phyloP scores from a whole-genome alignment of 2,113 vertebrate species.

The Cottus gobio region DNA sequence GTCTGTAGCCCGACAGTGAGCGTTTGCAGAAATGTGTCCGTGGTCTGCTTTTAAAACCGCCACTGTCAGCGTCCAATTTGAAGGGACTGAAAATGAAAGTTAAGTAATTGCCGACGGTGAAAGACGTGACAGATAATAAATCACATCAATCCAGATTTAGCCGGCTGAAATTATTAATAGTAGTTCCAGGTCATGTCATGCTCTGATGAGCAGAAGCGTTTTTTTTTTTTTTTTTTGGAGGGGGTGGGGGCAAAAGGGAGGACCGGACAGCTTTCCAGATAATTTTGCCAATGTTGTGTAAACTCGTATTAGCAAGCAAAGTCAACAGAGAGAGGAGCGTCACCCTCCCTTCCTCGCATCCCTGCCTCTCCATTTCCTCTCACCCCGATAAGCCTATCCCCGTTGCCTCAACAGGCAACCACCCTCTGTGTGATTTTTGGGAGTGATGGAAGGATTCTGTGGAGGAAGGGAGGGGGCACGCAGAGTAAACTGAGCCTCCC shows the following conservation, averaged over 20 bases:
- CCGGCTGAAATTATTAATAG: constrained; percentile 67
- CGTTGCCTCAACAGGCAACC: constrained; percentile 37
- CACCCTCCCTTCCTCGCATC: constrained; percentile 49
- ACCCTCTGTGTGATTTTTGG: constrained; percentile 66
- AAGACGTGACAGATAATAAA: constrained; percentile 65
- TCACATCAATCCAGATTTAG: constrained; percentile 66
- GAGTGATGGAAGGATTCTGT: constrained; percentile 60
- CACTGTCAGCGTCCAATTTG: constrained; percentile 50
- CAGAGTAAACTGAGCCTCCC: constrained; percentile 76
- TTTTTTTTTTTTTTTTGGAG: constrained; percentile 22
- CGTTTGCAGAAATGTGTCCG: constrained; percentile 48
- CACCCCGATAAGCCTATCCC: constrained; percentile 28
- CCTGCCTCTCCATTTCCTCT: constrained; percentile 48
- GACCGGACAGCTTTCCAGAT: constrained; percentile 35
- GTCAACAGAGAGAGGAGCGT: constrained; percentile 40
- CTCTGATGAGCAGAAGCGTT: constrained; percentile 57
- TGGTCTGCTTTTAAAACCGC: constrained; percentile 53
- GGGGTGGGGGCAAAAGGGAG: constrained; percentile 13
- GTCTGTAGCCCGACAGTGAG: constrained; percentile 43
- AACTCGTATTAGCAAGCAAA: constrained; percentile 58
- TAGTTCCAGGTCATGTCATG: constrained; percentile 59
- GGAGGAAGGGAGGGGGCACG: constrained; percentile 72
- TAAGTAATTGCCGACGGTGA: constrained; percentile 63
- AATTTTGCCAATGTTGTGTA: constrained; percentile 50
- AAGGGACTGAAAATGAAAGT: constrained; percentile 68